phyloP scores from a whole-genome alignment of 2,888 invertebrate genomes.

The Hydraecia micacea region DNA sequence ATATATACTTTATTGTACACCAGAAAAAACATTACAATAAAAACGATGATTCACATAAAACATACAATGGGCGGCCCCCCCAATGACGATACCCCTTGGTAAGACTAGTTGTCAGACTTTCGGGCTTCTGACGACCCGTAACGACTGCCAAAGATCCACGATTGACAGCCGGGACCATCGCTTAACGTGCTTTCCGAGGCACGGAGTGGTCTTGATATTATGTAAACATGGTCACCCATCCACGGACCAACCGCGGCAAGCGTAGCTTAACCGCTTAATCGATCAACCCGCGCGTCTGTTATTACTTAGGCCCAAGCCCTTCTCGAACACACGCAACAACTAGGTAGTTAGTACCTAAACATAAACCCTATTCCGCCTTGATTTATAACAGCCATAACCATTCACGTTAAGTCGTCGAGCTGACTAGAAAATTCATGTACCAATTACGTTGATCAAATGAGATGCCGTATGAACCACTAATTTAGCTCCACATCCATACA shows the following conservation, averaged over 20 bases:
- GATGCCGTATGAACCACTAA: conserved; percentile 52
- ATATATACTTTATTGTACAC: too few relatives aligned
- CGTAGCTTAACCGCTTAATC: neutral
- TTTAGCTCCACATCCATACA: conserved; percentile 52
- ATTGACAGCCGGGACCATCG: neutral
- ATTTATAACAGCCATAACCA: conserved; percentile 44
- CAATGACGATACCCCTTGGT: too few relatives aligned
- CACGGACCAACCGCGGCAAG: neutral
- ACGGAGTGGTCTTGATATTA: neutral
- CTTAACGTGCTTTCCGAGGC: neutral
- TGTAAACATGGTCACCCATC: neutral
- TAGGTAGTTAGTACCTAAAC: conserved; percentile 14
- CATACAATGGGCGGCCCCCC: too few relatives aligned
- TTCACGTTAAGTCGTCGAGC: conserved; percentile 12
- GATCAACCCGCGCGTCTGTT: neutral
- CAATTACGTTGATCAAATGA: conserved; percentile 60
- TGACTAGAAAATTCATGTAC: conserved; percentile 58
- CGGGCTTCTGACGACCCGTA: neutral
- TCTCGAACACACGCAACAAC: neutral
- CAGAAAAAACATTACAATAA: too few relatives aligned
- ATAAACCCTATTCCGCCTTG: conserved; percentile 24
- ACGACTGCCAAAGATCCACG: neutral
- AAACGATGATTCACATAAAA: too few relatives aligned
- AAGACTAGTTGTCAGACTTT: too few relatives aligned
- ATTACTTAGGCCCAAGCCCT: neutral